Conservation (phyloP, 2,888 invertebrate genomes). For the Palloptera scutellata region DNA sequence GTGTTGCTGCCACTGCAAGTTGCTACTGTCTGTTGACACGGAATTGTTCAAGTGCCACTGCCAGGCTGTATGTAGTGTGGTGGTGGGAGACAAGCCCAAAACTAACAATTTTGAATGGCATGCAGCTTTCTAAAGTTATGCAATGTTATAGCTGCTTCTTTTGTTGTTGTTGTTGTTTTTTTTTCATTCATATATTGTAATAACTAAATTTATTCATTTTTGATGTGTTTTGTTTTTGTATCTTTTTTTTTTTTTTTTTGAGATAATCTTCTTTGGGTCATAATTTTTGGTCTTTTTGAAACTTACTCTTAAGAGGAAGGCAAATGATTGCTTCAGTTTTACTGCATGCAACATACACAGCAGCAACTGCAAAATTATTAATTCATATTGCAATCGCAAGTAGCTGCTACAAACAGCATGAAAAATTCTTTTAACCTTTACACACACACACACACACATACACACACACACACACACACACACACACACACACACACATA, state of each 20-base stretch:
- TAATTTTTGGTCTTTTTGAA: too few relatives aligned
- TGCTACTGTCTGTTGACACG: too few relatives aligned
- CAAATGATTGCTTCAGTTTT: too few relatives aligned
- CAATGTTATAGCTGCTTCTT: too few relatives aligned
- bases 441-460: background rate
- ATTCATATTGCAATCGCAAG: slow-evolving; percentile 2
- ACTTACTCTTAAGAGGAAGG: background rate
- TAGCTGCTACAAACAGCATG: background rate
- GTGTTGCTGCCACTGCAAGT: too few relatives aligned
- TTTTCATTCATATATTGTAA: too few relatives aligned
- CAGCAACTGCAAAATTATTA: background rate
- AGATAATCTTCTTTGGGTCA: background rate
- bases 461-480: background rate
- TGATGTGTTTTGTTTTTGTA: slow-evolving; percentile 4
- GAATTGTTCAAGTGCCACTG: too few relatives aligned
- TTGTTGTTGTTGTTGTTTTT: too few relatives aligned
- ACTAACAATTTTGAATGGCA: too few relatives aligned
- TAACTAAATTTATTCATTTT: background rate
- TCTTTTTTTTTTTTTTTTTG: slow-evolving; percentile 8
- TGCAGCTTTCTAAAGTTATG: too few relatives aligned
- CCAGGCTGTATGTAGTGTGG: too few relatives aligned
- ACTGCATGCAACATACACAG: background rate
- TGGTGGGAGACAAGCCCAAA: too few relatives aligned
- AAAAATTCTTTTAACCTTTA: background rate
- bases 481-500: background rate